Evolutionary conservation across 37 sponge, comb jelly and placozoan genomes (phyloP), one percentile per base, ranked within the genome.

Genomic region (Aplysina aerophoba): DNA sequence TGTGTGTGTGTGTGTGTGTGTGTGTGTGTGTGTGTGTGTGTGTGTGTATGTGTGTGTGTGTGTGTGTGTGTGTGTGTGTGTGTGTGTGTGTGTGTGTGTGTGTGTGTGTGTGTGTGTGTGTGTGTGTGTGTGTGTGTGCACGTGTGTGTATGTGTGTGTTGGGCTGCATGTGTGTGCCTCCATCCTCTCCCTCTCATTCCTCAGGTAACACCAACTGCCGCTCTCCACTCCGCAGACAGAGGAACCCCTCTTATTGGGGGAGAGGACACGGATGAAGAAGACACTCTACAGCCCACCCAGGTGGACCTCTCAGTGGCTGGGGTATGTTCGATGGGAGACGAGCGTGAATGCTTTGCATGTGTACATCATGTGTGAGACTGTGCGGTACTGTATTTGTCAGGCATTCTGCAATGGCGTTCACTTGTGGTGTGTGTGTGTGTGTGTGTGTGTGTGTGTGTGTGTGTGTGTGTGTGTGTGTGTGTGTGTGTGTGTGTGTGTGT

Each of bases 401-500:
- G 59, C 15, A 57, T n/a, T n/a, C n/a, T n/a, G n/a, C n/a, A n/a
- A n/a, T n/a, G n/a, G n/a, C n/a, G n/a, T n/a, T 17, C 15, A 57
- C 59, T 57, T 57, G 59, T 57, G 17, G 17, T 57, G 66, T 65
- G 66, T 65, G 66, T 65, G 66, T 65, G 66, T 65, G 66, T 65
- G 66, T 65, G 66, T 65, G 66, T 65, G 66, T 65, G 66, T 65
- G 66, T 65, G 66, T 16, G 22, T 65, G 66, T 65, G 66, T 16
- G 66, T 65, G 66, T 65, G 66, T 65, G 13, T 65, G 66, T 65
- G 66, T 65, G 66, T 65, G 66, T 65, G 66, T 65, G 66, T 65
- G 22, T 69, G 71, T 69, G 71, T 69, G 71, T 69, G 71, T 69
- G 71, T 69, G 71, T 69, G 71, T 69, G 71, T 69, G 71, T 69